A percentile compares a stretch with the other conserved stretches of the same genome.
phyloP scores from a whole-genome alignment of 2,797 vertebrate species.

The Onychomys leucogaster region DNA sequence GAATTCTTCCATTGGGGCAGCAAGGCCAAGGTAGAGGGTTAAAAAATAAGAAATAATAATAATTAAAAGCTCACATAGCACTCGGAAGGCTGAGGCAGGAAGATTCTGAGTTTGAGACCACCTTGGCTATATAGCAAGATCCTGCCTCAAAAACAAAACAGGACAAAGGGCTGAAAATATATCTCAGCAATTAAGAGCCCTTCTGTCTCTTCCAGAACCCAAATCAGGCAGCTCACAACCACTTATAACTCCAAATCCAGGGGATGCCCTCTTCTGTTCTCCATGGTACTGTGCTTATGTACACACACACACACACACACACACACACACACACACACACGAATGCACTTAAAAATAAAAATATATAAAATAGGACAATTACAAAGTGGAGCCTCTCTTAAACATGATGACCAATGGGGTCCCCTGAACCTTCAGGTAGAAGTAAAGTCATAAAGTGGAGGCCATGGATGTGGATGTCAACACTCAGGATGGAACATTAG shows the following conservation, averaged over 20 bases:
- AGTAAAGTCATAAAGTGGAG: not conserved
- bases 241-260: not conserved
- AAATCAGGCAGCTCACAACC: not conserved
- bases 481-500: rapidly evolving
- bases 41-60: not conserved
- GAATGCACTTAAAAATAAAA: not conserved
- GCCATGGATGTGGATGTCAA: rapidly evolving
- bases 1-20: not conserved
- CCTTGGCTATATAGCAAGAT: not conserved
- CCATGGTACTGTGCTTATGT: not conserved
- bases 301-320: not conserved
- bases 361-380: not conserved
- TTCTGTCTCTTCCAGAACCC: not conserved
- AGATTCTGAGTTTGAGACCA: not conserved
- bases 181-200: not conserved
- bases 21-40: not conserved
- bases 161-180: not conserved
- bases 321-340: not conserved
- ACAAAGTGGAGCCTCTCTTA: not conserved
- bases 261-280: not conserved
- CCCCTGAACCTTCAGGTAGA: not conserved
- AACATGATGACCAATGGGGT: no score
- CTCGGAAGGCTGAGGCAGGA: not conserved
- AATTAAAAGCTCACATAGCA: not conserved
- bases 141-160: not conserved